These are phyloP conservation scores for Ricordea florida DNA, from an alignment of 92 coral and sea anemone species.

Conservation along the genomic window DNA sequence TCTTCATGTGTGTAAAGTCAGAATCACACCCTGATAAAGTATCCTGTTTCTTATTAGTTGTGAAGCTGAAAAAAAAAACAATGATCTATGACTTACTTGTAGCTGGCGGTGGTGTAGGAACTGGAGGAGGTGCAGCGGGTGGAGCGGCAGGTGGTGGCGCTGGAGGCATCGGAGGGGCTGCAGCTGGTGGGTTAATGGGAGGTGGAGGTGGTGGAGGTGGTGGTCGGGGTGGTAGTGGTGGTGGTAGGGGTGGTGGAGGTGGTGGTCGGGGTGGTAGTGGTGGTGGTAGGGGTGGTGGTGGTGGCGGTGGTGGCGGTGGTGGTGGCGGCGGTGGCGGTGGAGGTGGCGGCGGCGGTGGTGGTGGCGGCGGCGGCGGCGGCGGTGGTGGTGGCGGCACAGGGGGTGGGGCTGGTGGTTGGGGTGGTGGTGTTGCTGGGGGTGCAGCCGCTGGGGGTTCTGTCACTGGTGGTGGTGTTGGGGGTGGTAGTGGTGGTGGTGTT, in stretches of 20 bases:
- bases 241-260: conserved; percentile 17
- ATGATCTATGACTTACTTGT: neutral
- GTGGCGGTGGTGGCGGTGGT: conserved; percentile 32
- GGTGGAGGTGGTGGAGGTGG: conserved; percentile 33
- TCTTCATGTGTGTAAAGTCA: no score
- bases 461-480: conserved; percentile 28
- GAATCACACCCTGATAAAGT: no score
- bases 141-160: conserved; percentile 27
- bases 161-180: no score
- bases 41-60: no score
- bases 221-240: conserved; percentile 20
- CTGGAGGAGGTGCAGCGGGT: neutral
- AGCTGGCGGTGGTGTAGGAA: neutral
- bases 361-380: conserved; percentile 12
- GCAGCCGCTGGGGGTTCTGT: conserved; percentile 36
- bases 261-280: conserved; percentile 51
- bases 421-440: neutral
- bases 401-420: conserved; percentile 4
- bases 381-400: conserved; percentile 28
- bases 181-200: neutral
- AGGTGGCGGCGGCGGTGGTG: conserved; percentile 24
- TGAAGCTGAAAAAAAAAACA: neutral
- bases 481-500: conserved; percentile 8
- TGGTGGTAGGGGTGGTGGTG: conserved; percentile 16
- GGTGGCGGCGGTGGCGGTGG: conserved; percentile 11